Evolutionary conservation across 2,113 vertebrate genomes (phyloP), one percentile per base, ranked within the genome.

Genomic region (Phyllostomus discolor): DNA sequence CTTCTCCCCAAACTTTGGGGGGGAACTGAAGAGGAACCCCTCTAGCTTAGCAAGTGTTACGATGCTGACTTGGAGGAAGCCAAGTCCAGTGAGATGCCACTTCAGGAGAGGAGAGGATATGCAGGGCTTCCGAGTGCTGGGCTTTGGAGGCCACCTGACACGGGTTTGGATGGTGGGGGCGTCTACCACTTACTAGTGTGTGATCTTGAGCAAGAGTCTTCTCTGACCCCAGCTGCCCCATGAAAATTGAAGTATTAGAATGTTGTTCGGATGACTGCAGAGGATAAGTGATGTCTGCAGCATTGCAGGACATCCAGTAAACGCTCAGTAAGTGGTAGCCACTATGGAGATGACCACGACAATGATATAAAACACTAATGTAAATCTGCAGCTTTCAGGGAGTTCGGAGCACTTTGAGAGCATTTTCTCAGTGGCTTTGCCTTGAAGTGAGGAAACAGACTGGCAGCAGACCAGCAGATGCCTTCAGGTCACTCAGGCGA

Each of bases 131-230:
- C 79, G 91, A 64, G 28, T 48, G 46, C 26, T 50, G 15, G 24
- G 28, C 79, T 95, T 62, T 84, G 83, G 79, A 67, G 70, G 59
- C 88, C 62, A 41, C 31, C 62, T 78, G 41, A 17, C 12, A 38
- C 59, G 17, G 19, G 64, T 94, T 82, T 89, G 62, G 76, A 67
- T 70, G 43, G 43, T 6, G 43, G 59, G 22, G 88, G 66, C 9
- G 50, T 78, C 12, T 38, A 2, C 43, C 41, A 48, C 43, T 92
- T 78, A n/a, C 43, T 70, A 67, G 62, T 78, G 7, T 69, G 67
- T 95, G 86, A 83, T 73, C 33, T 95, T 90, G 72, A 81, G 8
- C 38, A 94, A 59, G 59, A 48, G 41, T 73, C 91, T 95, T 84
- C 80, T 86, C 69, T 35, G 35, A 76, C 11, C 43, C 48, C 50